phyloP scores from a whole-genome alignment of 2,797 vertebrate species.

The Pyrocephalus nanus region DNA sequence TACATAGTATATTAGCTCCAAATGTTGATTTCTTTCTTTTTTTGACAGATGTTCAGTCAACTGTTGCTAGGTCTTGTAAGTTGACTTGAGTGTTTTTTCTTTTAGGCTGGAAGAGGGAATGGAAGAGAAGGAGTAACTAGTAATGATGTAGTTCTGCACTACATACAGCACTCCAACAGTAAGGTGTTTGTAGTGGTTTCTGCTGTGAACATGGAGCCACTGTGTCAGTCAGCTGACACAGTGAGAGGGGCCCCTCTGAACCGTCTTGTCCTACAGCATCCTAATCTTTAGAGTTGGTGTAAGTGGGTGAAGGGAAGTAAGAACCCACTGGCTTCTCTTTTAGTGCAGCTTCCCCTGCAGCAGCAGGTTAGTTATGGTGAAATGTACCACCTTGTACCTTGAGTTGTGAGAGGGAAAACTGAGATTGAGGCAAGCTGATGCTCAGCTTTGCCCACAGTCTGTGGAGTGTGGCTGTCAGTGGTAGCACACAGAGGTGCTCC shows the following conservation, averaged over 20 bases:
- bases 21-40: not conserved
- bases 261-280: not conserved
- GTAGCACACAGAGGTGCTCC: not conserved
- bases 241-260: not conserved
- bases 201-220: not conserved
- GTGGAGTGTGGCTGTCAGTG: not conserved
- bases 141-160: not conserved
- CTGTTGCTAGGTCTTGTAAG: not conserved
- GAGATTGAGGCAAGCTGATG: not conserved
- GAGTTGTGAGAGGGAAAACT: not conserved
- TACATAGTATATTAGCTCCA: not conserved
- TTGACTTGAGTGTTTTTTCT: not conserved
- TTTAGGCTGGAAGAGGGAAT: not conserved
- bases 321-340: not conserved
- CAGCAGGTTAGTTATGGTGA: not conserved
- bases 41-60: not conserved
- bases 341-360: not conserved
- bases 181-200: not conserved
- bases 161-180: rapidly evolving
- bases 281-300: not conserved
- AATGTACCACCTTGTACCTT: not conserved
- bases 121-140: not conserved
- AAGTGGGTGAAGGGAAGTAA: not conserved
- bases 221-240: not conserved
- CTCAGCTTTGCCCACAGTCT: not conserved